phyloP scores from a whole-genome alignment of 2,113 vertebrate genomes.

The Motacilla tschutschensis region DNA sequence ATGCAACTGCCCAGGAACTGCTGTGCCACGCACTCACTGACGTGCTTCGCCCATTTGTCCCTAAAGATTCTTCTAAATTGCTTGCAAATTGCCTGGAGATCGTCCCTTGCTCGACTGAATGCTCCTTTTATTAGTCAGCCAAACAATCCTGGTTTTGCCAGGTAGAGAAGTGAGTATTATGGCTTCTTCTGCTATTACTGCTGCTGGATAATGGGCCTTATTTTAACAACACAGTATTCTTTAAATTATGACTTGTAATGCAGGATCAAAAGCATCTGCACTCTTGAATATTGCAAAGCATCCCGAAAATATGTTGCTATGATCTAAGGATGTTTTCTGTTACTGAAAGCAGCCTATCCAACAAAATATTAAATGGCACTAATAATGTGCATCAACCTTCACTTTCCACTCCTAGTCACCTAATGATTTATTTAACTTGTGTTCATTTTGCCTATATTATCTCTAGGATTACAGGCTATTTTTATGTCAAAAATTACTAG shows the following conservation, averaged over 20 bases:
- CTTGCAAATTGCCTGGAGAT: background rate
- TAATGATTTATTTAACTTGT: background rate
- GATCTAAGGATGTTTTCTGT: background rate
- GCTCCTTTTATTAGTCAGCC: background rate
- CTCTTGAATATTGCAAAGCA: background rate
- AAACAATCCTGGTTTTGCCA: background rate
- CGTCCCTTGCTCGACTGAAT: background rate
- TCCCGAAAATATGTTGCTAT: background rate
- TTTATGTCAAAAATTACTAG: background rate
- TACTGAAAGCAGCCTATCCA: background rate
- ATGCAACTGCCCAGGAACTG: rapidly evolving
- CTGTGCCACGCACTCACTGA: background rate
- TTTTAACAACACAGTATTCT: background rate
- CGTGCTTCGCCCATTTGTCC: rapidly evolving
- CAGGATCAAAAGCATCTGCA: background rate
- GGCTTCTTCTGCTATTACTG: background rate
- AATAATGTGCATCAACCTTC: background rate
- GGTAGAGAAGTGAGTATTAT: background rate
- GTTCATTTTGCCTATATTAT: background rate
- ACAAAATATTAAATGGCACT: background rate
- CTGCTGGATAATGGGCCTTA: background rate
- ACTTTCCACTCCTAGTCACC: background rate
- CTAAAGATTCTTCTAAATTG: background rate
- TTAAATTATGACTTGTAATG: background rate
- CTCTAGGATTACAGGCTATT: background rate